phyloP scores from a whole-genome alignment of 2,888 invertebrate species.

The Deladenus siricidicola region DNA sequence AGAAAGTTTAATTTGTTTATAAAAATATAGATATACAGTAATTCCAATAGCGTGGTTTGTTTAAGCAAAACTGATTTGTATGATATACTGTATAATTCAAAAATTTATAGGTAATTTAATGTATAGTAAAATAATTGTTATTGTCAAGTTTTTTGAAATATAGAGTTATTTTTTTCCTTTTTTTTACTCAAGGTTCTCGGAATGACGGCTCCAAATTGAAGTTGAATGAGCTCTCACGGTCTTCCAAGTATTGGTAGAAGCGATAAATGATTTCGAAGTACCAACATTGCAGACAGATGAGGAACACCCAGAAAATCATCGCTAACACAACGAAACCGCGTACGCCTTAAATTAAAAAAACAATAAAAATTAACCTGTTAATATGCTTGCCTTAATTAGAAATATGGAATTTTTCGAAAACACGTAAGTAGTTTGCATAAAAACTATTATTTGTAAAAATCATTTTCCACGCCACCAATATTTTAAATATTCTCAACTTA shows the following conservation, averaged over 20 bases:
- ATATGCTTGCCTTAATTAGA: background rate
- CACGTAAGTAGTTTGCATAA: too few relatives aligned
- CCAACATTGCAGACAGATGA: constrained; percentile 22
- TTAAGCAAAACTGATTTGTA: too few relatives aligned
- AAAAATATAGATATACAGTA: too few relatives aligned
- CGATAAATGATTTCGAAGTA: constrained; percentile 34
- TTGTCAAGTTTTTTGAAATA: background rate
- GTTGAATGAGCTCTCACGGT: constrained; percentile 37
- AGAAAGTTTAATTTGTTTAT: too few relatives aligned
- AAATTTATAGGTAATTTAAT: background rate
- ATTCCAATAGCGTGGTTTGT: too few relatives aligned
- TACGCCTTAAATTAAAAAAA: constrained; percentile 11
- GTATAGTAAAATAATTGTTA: background rate
- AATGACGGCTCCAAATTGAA: constrained; percentile 36
- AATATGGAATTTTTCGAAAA: background rate
- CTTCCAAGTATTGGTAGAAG: constrained; percentile 35
- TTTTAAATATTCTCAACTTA: background rate
- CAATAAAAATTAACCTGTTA: background rate
- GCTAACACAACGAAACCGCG: constrained; percentile 28
- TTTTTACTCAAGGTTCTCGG: constrained; percentile 9
- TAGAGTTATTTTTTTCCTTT: background rate
- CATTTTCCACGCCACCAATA: background rate
- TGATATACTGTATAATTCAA: background rate
- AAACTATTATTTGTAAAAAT: constrained; percentile 9
- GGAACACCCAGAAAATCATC: constrained; percentile 17